Conservation (phyloP, 2,113 vertebrate genomes). For the Ivindomyrus marchei region DNA sequence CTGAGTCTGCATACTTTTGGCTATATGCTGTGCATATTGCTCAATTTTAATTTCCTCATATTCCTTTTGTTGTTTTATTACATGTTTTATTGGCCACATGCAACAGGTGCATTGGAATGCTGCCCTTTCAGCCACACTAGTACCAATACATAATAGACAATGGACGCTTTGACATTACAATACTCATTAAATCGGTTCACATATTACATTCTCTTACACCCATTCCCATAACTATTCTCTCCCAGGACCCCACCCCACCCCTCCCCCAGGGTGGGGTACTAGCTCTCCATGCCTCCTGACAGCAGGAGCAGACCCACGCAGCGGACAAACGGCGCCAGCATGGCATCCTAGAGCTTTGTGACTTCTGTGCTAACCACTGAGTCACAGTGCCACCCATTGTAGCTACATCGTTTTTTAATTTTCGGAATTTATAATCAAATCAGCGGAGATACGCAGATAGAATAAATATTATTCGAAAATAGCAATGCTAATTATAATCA, state of each 20-base stretch:
- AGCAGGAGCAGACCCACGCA: not conserved
- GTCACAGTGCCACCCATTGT: not conserved
- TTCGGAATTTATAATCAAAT: not conserved
- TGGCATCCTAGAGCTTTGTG: not conserved
- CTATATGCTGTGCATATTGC: not conserved
- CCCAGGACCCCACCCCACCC: not conserved
- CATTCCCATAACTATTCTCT: not conserved
- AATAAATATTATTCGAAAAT: not conserved
- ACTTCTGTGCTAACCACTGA: not conserved
- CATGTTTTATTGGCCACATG: not conserved
- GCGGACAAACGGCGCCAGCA: not conserved
- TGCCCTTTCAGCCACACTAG: not conserved
- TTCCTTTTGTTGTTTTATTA: not conserved
- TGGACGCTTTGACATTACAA: not conserved
- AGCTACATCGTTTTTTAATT: not conserved
- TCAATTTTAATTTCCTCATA: not conserved
- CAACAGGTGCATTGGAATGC: not conserved
- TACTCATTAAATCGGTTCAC: not conserved
- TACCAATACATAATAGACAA: not conserved
- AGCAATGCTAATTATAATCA: constrained; percentile 2
- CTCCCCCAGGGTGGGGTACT: not conserved
- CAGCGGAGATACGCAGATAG: not conserved
- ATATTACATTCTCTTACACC: not conserved
- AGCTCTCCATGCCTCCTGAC: not conserved
- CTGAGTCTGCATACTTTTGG: not conserved